Evolutionary conservation across 2,113 vertebrate genomes (phyloP), one percentile per base, ranked within the genome.

Genomic region (Hystrix brachyura): DNA sequence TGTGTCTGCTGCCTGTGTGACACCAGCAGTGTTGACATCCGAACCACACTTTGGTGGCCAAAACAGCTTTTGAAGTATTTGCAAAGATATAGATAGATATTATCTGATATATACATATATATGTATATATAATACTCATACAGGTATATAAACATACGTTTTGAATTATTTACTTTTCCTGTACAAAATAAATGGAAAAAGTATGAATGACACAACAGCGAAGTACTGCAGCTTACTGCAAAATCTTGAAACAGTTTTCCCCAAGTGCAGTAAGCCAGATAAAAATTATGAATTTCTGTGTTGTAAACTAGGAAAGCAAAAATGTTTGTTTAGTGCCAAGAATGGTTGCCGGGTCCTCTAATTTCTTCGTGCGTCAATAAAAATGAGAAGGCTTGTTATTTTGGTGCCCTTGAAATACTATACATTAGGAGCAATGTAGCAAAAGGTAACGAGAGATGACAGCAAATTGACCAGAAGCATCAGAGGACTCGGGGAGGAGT

Each of bases 271-370:
- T 10, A 87, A 81, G 15, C 57, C 32, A 67, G 29, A 27, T 32
- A 86, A 8, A 97, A 86, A 87, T 83, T 53, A 78, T 53, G 46
- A 71, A 15, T 55, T 17, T 48, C 65, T 83, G 7, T 29, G 3
- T 55, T 53, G 11, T 43, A 74, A 17, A 46, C 0, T 14, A 38
- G 5, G 32, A 82, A 57, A 51, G n/a, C 10, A 85, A 55, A 82
- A 57, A 34, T 60, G 3, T 4, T 11, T 34, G 5, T 57, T 79
- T 29, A 69, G 32, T 0, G 5, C 7, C 0, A 3, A 46, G 21
- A 62, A 59, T n/a, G 27, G 0, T 69, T 25, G 21, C 18, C 46
- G 38, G 21, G 78, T 87, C 29, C 25, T 55, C 57, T 80, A 53
- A 65, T 62, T 84, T 34, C 8, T 74, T 65, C 12, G 32, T 13